Conservation (phyloP, 2,797 vertebrate genomes). For the Trematomus bernacchii region DNA sequence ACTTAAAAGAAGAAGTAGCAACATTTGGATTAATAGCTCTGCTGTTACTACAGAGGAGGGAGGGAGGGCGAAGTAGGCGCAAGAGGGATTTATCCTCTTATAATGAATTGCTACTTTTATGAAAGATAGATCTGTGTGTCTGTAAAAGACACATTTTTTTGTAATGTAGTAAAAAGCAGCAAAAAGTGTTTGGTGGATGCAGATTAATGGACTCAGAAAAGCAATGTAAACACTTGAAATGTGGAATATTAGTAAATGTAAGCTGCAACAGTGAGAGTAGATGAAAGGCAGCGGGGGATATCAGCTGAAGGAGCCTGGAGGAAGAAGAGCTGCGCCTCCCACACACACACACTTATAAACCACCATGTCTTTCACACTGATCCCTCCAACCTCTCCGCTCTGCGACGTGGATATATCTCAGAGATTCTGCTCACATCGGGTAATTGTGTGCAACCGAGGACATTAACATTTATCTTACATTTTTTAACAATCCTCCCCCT, state of each 20-base stretch:
- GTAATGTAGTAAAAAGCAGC: neutral
- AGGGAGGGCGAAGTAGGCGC: slow-evolving; percentile 20
- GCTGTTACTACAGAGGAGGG: slow-evolving; percentile 21
- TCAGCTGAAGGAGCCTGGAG: slow-evolving; percentile 68
- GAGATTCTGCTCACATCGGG: slow-evolving; percentile 24
- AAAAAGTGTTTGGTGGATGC: neutral
- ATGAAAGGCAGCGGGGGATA: slow-evolving; percentile 39
- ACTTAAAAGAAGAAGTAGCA: neutral
- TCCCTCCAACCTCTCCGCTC: slow-evolving; percentile 26
- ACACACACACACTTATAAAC: slow-evolving; percentile 73
- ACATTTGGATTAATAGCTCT: slow-evolving; percentile 35
- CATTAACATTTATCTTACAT: slow-evolving; percentile 17
- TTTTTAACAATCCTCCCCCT: slow-evolving; percentile 22
- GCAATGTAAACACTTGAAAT: slow-evolving; percentile 5
- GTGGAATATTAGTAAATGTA: slow-evolving; percentile 17
- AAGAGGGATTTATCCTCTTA: slow-evolving; percentile 29
- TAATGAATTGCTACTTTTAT: slow-evolving; percentile 17
- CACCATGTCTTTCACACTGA: slow-evolving; percentile 49
- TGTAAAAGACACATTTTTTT: slow-evolving; percentile 15
- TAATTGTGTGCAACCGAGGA: slow-evolving; percentile 20
- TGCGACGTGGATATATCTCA: slow-evolving; percentile 18
- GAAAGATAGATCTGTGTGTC: neutral
- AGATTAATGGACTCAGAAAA: slow-evolving; percentile 3
- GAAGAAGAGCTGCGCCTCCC: slow-evolving; percentile 72
- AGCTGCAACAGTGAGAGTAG: slow-evolving; percentile 33